These are phyloP conservation scores for Augochlorella aurata DNA, from an alignment of 2,888 invertebrate genomes.

Conservation along the genomic window DNA sequence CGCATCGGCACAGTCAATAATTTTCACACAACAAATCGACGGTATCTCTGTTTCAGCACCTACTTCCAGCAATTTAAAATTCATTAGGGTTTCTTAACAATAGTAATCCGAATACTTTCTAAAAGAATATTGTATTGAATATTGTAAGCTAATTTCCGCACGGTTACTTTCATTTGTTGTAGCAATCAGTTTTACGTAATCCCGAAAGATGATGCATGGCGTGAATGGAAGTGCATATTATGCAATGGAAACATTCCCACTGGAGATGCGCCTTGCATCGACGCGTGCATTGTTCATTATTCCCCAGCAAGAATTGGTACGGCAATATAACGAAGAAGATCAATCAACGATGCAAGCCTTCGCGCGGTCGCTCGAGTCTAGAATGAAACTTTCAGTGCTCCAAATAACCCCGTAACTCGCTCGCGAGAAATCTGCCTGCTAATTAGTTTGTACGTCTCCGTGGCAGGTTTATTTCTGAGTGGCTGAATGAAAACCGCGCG, in stretches of 20 bases:
- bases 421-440: conserved; percentile 40
- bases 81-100: too few relatives aligned
- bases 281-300: conserved; percentile 23
- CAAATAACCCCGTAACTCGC: conserved; percentile 22
- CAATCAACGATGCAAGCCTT: background rate
- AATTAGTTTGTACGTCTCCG: conserved; percentile 43
- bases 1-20: too few relatives aligned
- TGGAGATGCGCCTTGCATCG: background rate
- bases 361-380: background rate
- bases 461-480: conserved; percentile 48
- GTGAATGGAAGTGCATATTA: conserved; percentile 9
- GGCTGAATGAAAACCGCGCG: conserved; percentile 46
- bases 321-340: conserved; percentile 10
- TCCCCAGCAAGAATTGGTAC: conserved; percentile 1
- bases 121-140: background rate
- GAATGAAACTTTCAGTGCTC: conserved; percentile 44
- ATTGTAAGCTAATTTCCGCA: background rate
- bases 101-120: too few relatives aligned
- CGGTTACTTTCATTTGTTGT: background rate
- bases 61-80: too few relatives aligned
- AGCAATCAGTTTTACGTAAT: conserved; percentile 25
- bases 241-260: conserved; percentile 23
- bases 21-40: too few relatives aligned
- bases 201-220: conserved; percentile 12
- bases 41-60: too few relatives aligned